These are phyloP conservation scores for Aleiodes alternator DNA, from an alignment of 2,888 invertebrate species.

Conservation along the genomic window DNA sequence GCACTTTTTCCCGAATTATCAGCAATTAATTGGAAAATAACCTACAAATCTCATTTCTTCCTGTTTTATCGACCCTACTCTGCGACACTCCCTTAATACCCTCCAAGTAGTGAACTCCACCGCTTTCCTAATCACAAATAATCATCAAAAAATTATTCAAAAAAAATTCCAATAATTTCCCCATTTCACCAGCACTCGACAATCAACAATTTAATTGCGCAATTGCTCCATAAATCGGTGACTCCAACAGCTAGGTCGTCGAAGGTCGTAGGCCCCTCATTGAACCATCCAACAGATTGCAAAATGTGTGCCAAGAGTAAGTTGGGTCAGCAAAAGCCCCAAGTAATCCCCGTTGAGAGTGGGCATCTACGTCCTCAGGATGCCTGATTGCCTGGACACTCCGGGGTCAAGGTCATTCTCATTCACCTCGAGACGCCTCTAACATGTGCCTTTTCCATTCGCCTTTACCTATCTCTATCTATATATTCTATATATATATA, in stretches of 20 bases:
- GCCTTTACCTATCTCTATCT: neutral
- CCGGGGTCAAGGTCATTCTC: slow-evolving; percentile 68
- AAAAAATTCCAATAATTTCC: no score
- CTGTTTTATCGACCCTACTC: no score
- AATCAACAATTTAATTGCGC: slow-evolving; percentile 3
- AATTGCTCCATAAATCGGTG: slow-evolving; percentile 29
- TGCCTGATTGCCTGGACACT: slow-evolving; percentile 64
- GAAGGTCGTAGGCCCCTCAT: slow-evolving; percentile 49
- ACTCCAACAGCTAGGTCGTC: slow-evolving; percentile 53
- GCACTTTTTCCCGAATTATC: no score
- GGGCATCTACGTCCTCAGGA: slow-evolving; percentile 41
- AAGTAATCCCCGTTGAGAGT: slow-evolving; percentile 58
- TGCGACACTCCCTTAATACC: no score
- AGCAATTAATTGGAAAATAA: no score
- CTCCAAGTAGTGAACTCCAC: no score
- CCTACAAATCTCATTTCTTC: no score
- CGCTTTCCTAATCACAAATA: no score
- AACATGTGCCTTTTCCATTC: slow-evolving; percentile 5
- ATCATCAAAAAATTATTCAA: no score
- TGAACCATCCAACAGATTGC: slow-evolving; percentile 15
- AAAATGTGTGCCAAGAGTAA: slow-evolving; percentile 50
- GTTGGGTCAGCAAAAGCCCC: slow-evolving; percentile 61
- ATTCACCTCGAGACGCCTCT: slow-evolving; percentile 46
- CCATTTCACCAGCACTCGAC: neutral
- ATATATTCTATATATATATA: slow-evolving; percentile 8